Base-by-base conservation (phyloP, 2,797 vertebrate genomes). In the Sylvilagus floridanus region DNA sequence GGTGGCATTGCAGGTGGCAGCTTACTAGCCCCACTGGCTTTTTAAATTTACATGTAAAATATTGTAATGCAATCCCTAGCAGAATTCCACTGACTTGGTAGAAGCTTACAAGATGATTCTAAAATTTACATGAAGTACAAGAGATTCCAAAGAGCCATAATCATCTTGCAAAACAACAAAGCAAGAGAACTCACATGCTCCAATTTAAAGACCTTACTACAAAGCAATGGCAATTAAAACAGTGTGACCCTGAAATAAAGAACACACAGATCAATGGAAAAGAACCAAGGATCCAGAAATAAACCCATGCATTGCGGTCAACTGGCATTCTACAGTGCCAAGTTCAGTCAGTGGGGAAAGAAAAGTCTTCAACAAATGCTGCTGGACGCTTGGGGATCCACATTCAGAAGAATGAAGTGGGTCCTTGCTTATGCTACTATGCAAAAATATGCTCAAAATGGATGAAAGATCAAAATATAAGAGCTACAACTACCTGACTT, bases 361-460 rank as follows among this genome's bases (percentile, higher is more conserved):
- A 68, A 78, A 37, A 71, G 37, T 86, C 35, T 50, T 84, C 54
- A 88, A 84, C 16, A 93, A 69, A 82, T 19, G 77, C 24, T 82
- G 63, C 21, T 66, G 65, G 66, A 42, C 13, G 88, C 14, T 19
- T 82, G 69, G 68, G 73, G 7, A 77, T 52, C 7, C 7, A 14
- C 28, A 57, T 24, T 12, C 7, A 60, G 84, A 78, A 72, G 24
- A 69, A 89, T 60, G 22, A 94, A 76, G 30, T 87, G n/a, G 71
- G 82, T 30, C 4, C 19, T 77, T 92, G 87, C 12, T 17, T 28
- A 77, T 7, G 50, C 32, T 35, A 60, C 57, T 65, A 71, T 26
- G 52, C 0, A 78, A 71, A 90, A 83, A 71, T 57, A 71, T 71
- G 82, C 57, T 94, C 75, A 94, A 88, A 92, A 73, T 52, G 71